A percentile compares a stretch with the other conserved stretches of the same genome.
phyloP scores from a whole-genome alignment of 2,113 vertebrate genomes.

The Mystacornis crossleyi region DNA sequence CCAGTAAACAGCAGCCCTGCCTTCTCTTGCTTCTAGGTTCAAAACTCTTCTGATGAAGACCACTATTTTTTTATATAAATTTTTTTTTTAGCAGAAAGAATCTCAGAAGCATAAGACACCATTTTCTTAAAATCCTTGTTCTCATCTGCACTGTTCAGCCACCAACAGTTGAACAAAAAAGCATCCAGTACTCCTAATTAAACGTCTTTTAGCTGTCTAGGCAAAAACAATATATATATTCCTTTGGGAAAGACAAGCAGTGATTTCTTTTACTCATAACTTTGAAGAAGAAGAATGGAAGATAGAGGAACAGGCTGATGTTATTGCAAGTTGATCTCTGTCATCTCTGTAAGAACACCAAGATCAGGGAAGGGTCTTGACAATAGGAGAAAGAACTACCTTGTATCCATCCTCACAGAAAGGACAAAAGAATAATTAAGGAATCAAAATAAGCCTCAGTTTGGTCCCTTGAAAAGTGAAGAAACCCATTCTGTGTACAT shows the following conservation, averaged over 20 bases:
- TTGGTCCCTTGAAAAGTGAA: neutral
- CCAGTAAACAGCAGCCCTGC: neutral
- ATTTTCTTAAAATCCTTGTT: neutral
- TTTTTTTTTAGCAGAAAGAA: neutral
- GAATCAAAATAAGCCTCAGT: neutral
- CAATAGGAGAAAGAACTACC: neutral
- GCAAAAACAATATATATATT: neutral
- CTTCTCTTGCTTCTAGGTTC: neutral
- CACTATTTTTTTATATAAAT: neutral
- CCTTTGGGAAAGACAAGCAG: neutral
- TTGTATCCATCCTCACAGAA: neutral
- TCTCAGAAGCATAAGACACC: fast-evolving
- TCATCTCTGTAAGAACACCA: neutral
- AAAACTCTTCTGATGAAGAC: neutral
- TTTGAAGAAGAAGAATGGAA: neutral
- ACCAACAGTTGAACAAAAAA: neutral
- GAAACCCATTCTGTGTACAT: neutral
- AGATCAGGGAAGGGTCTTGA: neutral
- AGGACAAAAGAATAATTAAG: neutral
- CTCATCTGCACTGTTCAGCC: neutral
- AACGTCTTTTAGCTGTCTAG: neutral
- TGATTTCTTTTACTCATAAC: neutral
- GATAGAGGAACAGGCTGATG: neutral
- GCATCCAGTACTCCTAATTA: neutral
- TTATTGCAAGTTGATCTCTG: neutral